Base-by-base conservation (phyloP, 2,888 invertebrate species). In the Ctena decussata region DNA sequence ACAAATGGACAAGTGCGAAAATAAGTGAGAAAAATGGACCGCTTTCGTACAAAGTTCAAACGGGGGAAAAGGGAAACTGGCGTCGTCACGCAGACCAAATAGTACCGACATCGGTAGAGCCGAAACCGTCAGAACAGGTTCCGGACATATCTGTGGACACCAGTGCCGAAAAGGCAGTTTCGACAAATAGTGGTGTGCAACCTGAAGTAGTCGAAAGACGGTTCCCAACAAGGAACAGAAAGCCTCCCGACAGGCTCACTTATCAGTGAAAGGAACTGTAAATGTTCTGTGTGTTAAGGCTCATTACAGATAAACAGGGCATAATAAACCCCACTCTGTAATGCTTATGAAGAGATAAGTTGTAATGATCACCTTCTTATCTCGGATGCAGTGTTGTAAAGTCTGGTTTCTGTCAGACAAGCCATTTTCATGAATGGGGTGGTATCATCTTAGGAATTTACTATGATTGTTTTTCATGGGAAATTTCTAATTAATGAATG, bases 11-110 rank as follows among this genome's bases (percentile, higher is more conserved):
- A 6, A 37, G 53, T 18, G 82, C 77, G 18, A 80, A 32, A 11
- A 60, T 80, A 5, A 15, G 21, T 12, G 27, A 74, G 69, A 75
- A 69, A 60, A 5, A 37, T 32, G 83, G 81, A 46, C 83, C 83
- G 8, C 70, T 81, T 15, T 81, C 86, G 8, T 86, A 83, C 35
- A 69, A 65, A 37, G 80, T 83, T n/a, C 65, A 83, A 46, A 77
- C 77, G 35, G 44, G n/a, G 5, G 53, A 53, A 21, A 18, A 53
- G 5, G n/a, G 53, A 15, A 53, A 53, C n/a, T 53, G 53, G 53
- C 53, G 53, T 53, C 5, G 53, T 5, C 53, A 53, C 21, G 53
- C 53, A 18, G 53, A 53, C 21, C 53, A 53, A 53, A 53, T 53
- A n/a, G 21, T 15, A 15, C 8, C 5, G 21, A 15, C 53, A n/a